phyloP scores from a whole-genome alignment of 2,113 vertebrate species.

The Ammodytes dubius region DNA sequence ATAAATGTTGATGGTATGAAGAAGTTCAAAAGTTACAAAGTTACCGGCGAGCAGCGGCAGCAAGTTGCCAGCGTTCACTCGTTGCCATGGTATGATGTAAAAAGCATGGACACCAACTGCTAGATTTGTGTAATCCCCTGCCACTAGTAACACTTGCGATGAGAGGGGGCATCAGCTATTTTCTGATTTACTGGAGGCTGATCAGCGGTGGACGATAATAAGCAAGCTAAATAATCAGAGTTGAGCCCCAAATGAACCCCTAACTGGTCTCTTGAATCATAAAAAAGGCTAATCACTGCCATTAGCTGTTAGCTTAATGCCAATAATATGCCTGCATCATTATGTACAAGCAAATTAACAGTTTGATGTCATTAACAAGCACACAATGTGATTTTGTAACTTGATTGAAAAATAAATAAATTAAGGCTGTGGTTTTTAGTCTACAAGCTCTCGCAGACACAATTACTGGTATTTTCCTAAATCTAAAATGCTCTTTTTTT shows the following conservation, averaged over 20 bases:
- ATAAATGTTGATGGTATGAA: too few species aligned
- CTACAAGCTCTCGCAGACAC: neutral
- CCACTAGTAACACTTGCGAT: constrained; percentile 12
- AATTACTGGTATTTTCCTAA: neutral
- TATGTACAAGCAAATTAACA: neutral
- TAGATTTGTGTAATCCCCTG: constrained; percentile 25
- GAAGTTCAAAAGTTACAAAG: too few species aligned
- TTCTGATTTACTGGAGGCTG: constrained; percentile 35
- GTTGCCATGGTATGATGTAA: too few species aligned
- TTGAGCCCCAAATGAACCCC: constrained; percentile 36
- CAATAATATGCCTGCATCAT: constrained; percentile 19
- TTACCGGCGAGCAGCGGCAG: too few species aligned
- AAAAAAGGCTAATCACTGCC: constrained; percentile 30
- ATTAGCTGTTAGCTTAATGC: constrained; percentile 8
- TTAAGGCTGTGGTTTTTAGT: neutral
- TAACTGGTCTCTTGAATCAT: constrained; percentile 41
- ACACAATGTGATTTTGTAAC: neutral
- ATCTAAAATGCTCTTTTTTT: neutral
- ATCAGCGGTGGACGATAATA: constrained; percentile 18
- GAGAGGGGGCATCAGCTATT: constrained; percentile 18
- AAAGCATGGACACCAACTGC: constrained; percentile 23
- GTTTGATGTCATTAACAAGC: neutral
- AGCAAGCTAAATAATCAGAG: constrained; percentile 41
- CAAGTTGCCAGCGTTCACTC: too few species aligned
- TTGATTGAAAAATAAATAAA: neutral